Conservation (phyloP, 2,888 invertebrate species). For the Drosophila flavopinicola region DNA sequence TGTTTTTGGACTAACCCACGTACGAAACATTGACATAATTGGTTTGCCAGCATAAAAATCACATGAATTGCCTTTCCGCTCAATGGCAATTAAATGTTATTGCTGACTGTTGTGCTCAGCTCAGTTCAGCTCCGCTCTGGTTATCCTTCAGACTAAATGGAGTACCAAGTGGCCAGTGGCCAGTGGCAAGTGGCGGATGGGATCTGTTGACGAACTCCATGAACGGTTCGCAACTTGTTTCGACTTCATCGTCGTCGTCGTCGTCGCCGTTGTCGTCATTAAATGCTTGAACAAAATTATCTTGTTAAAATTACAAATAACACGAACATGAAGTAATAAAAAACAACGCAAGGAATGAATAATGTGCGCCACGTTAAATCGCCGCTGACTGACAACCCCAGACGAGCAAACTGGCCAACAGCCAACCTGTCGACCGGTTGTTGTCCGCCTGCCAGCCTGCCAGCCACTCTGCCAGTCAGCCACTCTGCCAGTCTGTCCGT, state of each 20-base stretch:
- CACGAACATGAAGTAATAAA: constrained; percentile 82
- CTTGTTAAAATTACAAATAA: constrained; percentile 84
- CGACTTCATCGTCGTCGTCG: constrained; percentile 19
- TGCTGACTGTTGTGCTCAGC: constrained; percentile 26
- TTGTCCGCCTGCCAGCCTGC: constrained; percentile 34
- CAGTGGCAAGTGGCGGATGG: constrained; percentile 20
- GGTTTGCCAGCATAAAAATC: constrained; percentile 76
- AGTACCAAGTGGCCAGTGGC: constrained; percentile 45
- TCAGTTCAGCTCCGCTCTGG: constrained; percentile 31
- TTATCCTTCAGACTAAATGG: constrained; percentile 70
- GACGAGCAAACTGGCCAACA: constrained; percentile 32
- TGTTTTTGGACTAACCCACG: constrained; percentile 26
- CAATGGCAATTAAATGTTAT: constrained; percentile 71
- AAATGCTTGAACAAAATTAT: constrained; percentile 83
- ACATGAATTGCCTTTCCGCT: constrained; percentile 75
- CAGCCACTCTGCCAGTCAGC: constrained; percentile 6
- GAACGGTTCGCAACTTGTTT: constrained; percentile 24
- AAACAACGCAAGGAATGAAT: constrained; percentile 74
- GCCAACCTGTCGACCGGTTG: constrained; percentile 59
- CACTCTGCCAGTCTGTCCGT: constrained; percentile 16
- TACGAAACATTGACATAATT: constrained; percentile 61
- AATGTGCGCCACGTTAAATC: constrained; percentile 79
- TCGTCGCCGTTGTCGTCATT: constrained; percentile 68
- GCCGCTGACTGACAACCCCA: constrained; percentile 65
- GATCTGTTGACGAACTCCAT: constrained; percentile 28